Evolutionary conservation across 1,140 invertebrate species (phyloP).

Genomic region (Drosophila santomea): DNA sequence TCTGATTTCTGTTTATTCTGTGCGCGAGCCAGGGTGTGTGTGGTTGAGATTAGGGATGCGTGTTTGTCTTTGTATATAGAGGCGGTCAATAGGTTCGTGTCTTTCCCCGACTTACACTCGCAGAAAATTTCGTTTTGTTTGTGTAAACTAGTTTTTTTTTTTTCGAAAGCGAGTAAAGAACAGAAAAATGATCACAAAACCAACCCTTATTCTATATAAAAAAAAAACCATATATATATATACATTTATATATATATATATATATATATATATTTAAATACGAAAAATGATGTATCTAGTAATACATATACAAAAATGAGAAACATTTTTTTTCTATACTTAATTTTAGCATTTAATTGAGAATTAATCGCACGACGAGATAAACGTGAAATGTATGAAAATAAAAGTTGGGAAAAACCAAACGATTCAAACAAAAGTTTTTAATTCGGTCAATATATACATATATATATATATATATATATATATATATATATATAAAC

Average conservation of each 20-base stretch:
- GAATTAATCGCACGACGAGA: conserved; percentile 17
- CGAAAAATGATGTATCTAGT: too few species aligned
- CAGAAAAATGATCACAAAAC: conserved; percentile 18
- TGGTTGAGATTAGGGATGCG: background rate
- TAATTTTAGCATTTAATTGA: conserved; percentile 59
- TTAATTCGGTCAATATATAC: conserved; percentile 32
- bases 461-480: conserved; percentile 1
- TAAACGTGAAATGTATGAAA: conserved; percentile 35
- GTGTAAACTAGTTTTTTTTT: conserved; percentile 28
- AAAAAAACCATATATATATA: conserved; percentile 11
- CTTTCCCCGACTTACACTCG: conserved; percentile 6
- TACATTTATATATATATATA: conserved; percentile 2
- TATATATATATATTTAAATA: conserved; percentile 9
- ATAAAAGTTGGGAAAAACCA: conserved; percentile 36
- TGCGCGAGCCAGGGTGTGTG: background rate
- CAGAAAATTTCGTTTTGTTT: conserved; percentile 27
- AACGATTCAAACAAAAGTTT: conserved; percentile 38
- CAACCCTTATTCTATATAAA: conserved; percentile 21
- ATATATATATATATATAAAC: conserved; percentile 1
- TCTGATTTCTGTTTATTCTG: conserved; percentile 2
- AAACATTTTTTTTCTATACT: conserved; percentile 54
- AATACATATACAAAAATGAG: background rate
- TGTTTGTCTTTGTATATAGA: conserved; percentile 36
- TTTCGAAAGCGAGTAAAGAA: conserved; percentile 7
- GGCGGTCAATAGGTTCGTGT: conserved; percentile 11